Evolutionary conservation across 2,797 vertebrate species (phyloP).

Genomic region (Novumbra hubbsi): DNA sequence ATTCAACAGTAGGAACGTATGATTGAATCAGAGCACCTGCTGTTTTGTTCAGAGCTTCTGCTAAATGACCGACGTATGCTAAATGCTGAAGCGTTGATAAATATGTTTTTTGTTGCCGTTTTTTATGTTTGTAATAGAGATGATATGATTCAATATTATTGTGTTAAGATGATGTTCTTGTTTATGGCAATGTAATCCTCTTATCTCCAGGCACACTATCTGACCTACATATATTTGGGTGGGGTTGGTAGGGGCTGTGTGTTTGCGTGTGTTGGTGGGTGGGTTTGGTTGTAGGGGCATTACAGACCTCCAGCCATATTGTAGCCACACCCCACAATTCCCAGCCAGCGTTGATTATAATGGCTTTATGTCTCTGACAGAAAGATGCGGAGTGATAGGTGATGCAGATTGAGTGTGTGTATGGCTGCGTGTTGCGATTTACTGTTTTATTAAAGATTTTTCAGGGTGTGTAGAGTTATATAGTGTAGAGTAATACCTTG

Average conservation of each 20-base stretch:
- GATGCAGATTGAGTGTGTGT: not conserved
- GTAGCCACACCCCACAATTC: not conserved
- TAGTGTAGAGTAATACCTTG: too few relatives aligned
- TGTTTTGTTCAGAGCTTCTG: not conserved
- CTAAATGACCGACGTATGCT: not conserved
- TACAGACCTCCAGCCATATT: conserved; percentile 10
- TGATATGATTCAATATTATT: conserved; percentile 43
- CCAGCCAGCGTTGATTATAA: not conserved
- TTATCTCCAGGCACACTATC: conserved; percentile 49
- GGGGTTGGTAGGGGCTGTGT: conserved; percentile 46
- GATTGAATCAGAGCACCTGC: not conserved
- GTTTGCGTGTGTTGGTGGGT: not conserved
- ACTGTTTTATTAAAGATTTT: not conserved
- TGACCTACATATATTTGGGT: conserved; percentile 63
- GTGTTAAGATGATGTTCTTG: conserved; percentile 45
- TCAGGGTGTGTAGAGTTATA: not conserved
- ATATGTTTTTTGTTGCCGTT: not conserved
- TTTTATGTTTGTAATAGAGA: not conserved
- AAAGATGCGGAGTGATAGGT: too few relatives aligned
- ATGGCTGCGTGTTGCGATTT: too few relatives aligned
- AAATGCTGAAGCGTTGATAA: not conserved
- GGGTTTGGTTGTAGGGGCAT: not conserved
- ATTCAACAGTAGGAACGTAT: not conserved
- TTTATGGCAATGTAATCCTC: conserved; percentile 58
- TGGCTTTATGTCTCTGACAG: too few relatives aligned